Evolutionary conservation across 2,888 invertebrate species (phyloP).

Genomic region (Pristionchus arcanus): DNA sequence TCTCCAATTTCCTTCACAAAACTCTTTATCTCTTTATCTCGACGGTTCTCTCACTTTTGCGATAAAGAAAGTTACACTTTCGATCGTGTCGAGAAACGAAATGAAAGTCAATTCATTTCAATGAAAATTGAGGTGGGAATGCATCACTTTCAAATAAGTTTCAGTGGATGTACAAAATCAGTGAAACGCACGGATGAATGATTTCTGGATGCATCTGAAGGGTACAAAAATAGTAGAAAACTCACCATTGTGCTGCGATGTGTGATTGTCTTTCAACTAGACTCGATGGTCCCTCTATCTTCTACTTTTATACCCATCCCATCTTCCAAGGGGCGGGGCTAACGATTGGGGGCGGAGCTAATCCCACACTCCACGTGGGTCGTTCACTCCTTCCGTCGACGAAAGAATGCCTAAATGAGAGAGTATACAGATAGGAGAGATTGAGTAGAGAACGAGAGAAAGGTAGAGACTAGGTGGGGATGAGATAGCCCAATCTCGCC

Average conservation of each 20-base stretch:
- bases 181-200: neutral
- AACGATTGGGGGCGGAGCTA: constrained; percentile 21
- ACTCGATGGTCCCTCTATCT: neutral
- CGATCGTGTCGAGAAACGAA: neutral
- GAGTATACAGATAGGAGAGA: constrained; percentile 12
- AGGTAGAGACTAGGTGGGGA: constrained; percentile 17
- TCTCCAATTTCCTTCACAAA: neutral
- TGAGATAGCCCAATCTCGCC: neutral
- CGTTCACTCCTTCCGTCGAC: constrained; percentile 8
- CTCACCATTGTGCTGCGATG: constrained; percentile 17
- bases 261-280: neutral
- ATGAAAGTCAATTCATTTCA: neutral
- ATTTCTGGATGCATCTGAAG: neutral
- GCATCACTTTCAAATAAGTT: neutral
- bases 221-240: neutral
- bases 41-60: neutral
- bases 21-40: constrained; percentile 8
- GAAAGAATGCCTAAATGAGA: constrained; percentile 38
- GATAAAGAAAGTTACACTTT: neutral
- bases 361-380: constrained; percentile 37
- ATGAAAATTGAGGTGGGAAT: neutral
- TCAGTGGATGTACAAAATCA: neutral
- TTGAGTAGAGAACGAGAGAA: neutral
- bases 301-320: constrained; percentile 16
- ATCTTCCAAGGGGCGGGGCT: neutral